Base-by-base conservation (phyloP, 2,797 vertebrate genomes). In the Emydoidea blandingii region DNA sequence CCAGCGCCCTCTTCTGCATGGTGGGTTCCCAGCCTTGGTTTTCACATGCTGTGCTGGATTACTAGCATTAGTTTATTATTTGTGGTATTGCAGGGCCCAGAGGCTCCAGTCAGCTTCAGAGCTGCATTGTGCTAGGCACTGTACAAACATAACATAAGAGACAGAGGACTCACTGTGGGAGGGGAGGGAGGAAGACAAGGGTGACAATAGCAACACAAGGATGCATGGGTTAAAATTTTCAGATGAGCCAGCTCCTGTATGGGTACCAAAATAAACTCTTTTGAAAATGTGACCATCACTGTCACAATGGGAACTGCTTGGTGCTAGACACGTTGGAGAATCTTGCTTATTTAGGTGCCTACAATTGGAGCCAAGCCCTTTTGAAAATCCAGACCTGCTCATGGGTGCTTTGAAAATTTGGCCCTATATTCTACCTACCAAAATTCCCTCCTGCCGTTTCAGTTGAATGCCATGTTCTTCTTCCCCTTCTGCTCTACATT, bases 11-110 rank as follows among this genome's bases (percentile, higher is more conserved):
- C 1, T 5, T 53, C 56, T n/a, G 83, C 80, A n/a, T 47, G 56
- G 25, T 49, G 25, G 74, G 7, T 31, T 78, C 74, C 41, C 59
- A 54, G 44, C 59, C 87, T 79, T 80, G 6, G 56, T 79, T 88
- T 44, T 57, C 49, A 78, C 27, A 0, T 0, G 34, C n/a, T 0
- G 0, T 16, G 1, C 57, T 29, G 44, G 11, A 53, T 79, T 87
- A 62, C 5, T 85, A 44, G 76, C 1, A 0, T 29, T 37, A 12
- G 50, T 41, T 92, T 87, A 4, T 76, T 47, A 8, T 34, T 79
- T 8, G 3, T 7, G 8, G 16, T 79, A 90, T 56, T 7, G 83
- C 25, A 47, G 31, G 29, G 25, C 12, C 14, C 25, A 21, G 19
- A 72, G 21, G 14, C 4, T 56, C 44, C 91, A 0, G 0, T 74